Conservation (phyloP, 2,797 vertebrate species). For the Balearica regulorum region DNA sequence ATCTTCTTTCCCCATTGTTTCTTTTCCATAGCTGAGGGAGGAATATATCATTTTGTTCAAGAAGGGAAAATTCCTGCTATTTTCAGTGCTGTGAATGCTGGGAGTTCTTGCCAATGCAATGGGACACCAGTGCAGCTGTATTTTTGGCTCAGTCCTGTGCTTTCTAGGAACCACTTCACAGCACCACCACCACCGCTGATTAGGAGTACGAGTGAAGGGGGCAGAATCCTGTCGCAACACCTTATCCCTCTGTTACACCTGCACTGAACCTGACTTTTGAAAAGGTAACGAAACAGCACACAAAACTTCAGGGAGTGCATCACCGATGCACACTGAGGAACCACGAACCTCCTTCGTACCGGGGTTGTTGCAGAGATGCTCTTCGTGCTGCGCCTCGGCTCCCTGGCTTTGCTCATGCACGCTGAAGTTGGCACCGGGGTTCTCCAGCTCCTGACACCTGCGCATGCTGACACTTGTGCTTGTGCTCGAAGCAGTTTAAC, state of each 20-base stretch:
- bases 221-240: not conserved
- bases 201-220: not conserved
- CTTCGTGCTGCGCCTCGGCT: not conserved
- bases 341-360: fast-evolving
- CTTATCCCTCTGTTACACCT: not conserved
- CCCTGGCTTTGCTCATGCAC: not conserved
- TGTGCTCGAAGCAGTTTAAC: not conserved
- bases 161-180: conserved; percentile 48
- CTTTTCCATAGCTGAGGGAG: not conserved
- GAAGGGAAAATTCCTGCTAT: conserved; percentile 11
- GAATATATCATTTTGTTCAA: conserved; percentile 31
- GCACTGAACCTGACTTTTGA: fast-evolving
- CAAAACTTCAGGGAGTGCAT: fast-evolving
- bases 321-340: fast-evolving
- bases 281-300: not conserved
- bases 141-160: conserved; percentile 19
- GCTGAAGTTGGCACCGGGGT: not conserved
- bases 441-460: not conserved
- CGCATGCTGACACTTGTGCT: not conserved
- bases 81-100: not conserved
- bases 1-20: conserved; percentile 34
- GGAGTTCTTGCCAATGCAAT: conserved; percentile 41
- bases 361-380: not conserved
- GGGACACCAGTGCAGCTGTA: conserved; percentile 31
- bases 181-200: not conserved